Conservation (phyloP, 2,113 vertebrate species). For the Elaphurus davidianus region DNA sequence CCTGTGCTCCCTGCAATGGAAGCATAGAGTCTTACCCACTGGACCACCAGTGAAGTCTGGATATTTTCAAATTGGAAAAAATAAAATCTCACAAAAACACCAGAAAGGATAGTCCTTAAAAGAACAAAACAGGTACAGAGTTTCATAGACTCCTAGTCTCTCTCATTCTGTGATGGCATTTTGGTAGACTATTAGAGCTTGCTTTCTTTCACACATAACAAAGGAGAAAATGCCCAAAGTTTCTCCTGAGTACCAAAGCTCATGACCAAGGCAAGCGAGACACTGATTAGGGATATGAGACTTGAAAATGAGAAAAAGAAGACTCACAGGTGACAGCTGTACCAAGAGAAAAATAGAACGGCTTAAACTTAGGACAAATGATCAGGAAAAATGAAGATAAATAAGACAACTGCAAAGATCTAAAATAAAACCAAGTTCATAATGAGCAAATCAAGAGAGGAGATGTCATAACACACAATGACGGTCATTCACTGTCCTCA, state of each 20-base stretch:
- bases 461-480: neutral
- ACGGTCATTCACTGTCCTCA: neutral
- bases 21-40: neutral
- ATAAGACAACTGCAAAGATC: neutral
- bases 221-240: neutral
- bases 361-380: neutral
- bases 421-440: neutral
- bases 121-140: neutral
- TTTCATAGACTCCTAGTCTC: neutral
- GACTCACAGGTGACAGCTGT: conserved; percentile 45
- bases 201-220: neutral
- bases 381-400: conserved; percentile 1
- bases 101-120: neutral
- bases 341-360: neutral
- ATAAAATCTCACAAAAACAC: neutral
- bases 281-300: conserved; percentile 30
- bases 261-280: conserved; percentile 26
- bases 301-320: conserved; percentile 21
- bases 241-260: neutral
- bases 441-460: neutral
- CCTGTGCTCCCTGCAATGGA: neutral
- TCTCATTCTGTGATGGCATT: neutral
- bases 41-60: neutral
- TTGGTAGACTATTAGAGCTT: neutral
- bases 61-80: neutral